Base-by-base conservation (phyloP, 2,888 invertebrate species). In the Leucoma salicis region DNA sequence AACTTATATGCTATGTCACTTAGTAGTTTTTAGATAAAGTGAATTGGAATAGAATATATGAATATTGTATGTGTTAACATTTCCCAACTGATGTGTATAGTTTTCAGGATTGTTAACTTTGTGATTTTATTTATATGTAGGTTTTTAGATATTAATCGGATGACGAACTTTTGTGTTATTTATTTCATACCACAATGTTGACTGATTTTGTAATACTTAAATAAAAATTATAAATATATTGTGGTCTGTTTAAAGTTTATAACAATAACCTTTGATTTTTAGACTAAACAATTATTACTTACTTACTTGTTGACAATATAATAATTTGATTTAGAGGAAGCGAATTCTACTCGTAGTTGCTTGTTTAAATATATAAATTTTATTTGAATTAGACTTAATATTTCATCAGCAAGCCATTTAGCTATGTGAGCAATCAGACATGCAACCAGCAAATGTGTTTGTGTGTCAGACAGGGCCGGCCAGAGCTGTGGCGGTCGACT, bases 371-470 rank as follows among this genome's bases (percentile, higher is more conserved):
- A n/a, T n/a, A n/a, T n/a, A n/a, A n/a, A n/a, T n/a, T n/a, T n/a
- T n/a, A n/a, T n/a, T n/a, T n/a, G n/a, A n/a, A n/a, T n/a, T n/a
- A n/a, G n/a, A n/a, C n/a, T n/a, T n/a, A n/a, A n/a, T n/a, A 36
- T 39, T 33, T 47, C 29, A 39, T 42, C 14, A 18, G 14, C 8
- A 14, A 40, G 43, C 53, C 43, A 57, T 38, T 46, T 60, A 34
- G 27, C 13, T 29, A 29, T 24, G 31, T 29, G 35, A 41, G 38
- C 33, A 46, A 52, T 39, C 40, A 39, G 42, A 59, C 62, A 39
- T 49, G 60, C 63, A 74, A n/a, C n/a, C n/a, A n/a, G 73, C 72
- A 78, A 78, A 74, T 79, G 63, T 80, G 85, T 86, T 82, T 80
- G 71, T 64, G 74, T 84, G 86, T 81, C 83, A 79, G 55, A 54